Percentiles rank a stretch among this genome's conserved stretches.
phyloP scores from a whole-genome alignment of 2,113 vertebrate species.

The Esox niger region DNA sequence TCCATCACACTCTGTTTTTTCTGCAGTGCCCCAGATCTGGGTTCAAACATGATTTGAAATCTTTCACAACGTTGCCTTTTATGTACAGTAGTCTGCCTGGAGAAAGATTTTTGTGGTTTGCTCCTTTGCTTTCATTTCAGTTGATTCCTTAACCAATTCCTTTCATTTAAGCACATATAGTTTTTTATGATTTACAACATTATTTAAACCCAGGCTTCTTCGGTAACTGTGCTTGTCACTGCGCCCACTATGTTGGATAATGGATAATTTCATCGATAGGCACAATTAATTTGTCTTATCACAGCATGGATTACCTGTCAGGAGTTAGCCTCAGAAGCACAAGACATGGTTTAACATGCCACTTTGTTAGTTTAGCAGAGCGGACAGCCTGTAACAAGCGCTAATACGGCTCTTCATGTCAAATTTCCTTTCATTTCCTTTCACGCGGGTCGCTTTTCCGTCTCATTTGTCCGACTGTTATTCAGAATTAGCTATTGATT shows the following conservation, averaged over 20 bases:
- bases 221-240: neutral
- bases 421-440: conserved; percentile 19
- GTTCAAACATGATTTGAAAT: too few relatives aligned
- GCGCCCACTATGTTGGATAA: neutral
- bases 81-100: too few relatives aligned
- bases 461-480: conserved; percentile 30
- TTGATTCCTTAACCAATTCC: too few relatives aligned
- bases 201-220: too few relatives aligned
- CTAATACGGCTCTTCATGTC: conserved; percentile 27
- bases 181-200: too few relatives aligned
- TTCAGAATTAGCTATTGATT: conserved; percentile 19
- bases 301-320: conserved; percentile 44
- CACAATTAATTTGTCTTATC: conserved; percentile 38
- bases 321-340: conserved; percentile 1
- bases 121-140: too few relatives aligned
- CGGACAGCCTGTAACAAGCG: neutral
- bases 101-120: too few relatives aligned
- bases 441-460: conserved; percentile 28
- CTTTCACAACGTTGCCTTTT: too few relatives aligned
- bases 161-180: too few relatives aligned
- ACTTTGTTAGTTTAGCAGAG: conserved; percentile 15
- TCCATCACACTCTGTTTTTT: neutral
- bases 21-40: too few relatives aligned
- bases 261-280: conserved; percentile 16
- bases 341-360: neutral